Evolutionary conservation across 2,888 invertebrate genomes (phyloP).

Genomic region (Yponomeuta plumbellus): DNA sequence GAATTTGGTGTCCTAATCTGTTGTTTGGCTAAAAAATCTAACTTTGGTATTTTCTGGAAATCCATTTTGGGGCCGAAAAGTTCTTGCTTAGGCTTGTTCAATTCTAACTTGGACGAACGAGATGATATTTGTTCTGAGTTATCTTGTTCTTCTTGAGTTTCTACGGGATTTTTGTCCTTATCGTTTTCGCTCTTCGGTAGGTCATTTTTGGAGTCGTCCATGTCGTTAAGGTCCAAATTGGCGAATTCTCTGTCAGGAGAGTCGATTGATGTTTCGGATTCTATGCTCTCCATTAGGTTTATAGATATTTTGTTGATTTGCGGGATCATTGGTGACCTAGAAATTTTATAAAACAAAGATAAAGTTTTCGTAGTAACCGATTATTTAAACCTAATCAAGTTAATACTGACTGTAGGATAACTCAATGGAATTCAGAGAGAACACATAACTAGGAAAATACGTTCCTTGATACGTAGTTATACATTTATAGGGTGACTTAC

Average conservation of each 20-base stretch:
- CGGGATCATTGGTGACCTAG: conserved; percentile 71
- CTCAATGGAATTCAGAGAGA: too few relatives aligned
- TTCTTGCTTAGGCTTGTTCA: conserved; percentile 19
- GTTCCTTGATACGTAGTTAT: too few relatives aligned
- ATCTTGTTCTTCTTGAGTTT: conserved; percentile 42
- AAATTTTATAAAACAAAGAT: not conserved
- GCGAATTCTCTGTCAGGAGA: conserved; percentile 68
- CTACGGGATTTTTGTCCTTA: conserved; percentile 14
- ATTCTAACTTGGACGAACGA: conserved; percentile 20
- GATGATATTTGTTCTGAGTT: conserved; percentile 35
- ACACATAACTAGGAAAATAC: too few relatives aligned
- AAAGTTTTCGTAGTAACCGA: too few relatives aligned
- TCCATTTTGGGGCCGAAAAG: conserved; percentile 36
- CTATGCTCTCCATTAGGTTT: conserved; percentile 72
- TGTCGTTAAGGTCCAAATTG: conserved; percentile 60
- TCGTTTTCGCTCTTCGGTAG: conserved; percentile 12
- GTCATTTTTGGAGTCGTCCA: conserved; percentile 30
- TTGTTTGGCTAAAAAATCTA: conserved; percentile 48
- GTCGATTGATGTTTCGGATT: conserved; percentile 70
- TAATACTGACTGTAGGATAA: too few relatives aligned
- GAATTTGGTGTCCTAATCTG: conserved; percentile 35
- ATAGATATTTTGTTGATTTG: conserved; percentile 69
- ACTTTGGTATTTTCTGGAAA: conserved; percentile 52
- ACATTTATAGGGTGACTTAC: too few relatives aligned
- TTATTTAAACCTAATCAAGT: too few relatives aligned